A percentile compares a stretch with the other conserved stretches of the same genome.
Conservation (phyloP, 2,888 invertebrate genomes). For the Pecten maximus region DNA sequence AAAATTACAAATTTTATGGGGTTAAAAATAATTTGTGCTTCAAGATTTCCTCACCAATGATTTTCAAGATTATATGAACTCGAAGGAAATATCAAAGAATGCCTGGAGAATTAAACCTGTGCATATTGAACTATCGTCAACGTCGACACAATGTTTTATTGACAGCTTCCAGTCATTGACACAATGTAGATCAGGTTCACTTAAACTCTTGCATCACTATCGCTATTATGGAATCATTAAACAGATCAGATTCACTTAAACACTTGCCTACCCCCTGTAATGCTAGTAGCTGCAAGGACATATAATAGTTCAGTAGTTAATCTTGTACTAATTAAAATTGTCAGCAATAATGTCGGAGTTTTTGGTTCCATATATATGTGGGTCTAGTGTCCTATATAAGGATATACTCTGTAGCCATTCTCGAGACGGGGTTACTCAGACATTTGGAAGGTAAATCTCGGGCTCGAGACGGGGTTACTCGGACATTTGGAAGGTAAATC, state of each 20-base stretch:
- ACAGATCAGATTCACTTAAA: neutral
- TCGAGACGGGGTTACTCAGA: too few relatives aligned
- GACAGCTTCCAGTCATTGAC: neutral
- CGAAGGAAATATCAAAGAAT: neutral
- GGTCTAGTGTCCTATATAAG: too few relatives aligned
- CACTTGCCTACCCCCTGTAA: neutral
- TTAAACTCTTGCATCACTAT: neutral
- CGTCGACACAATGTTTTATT: neutral
- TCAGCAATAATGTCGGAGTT: neutral
- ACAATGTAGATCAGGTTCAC: neutral
- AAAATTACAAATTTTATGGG: neutral
- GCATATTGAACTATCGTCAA: too few relatives aligned
- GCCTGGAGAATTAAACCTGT: neutral
- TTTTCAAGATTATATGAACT: neutral
- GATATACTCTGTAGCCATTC: too few relatives aligned
- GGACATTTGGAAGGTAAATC: too few relatives aligned
- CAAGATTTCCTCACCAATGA: neutral
- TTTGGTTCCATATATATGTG: neutral
- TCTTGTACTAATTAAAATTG: neutral
- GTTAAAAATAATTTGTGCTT: neutral
- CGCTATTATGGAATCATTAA: neutral
- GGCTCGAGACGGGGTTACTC: too few relatives aligned
- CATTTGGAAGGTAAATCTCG: too few relatives aligned
- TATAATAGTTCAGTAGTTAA: neutral
- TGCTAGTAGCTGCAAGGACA: neutral